Evolutionary conservation across 2,888 invertebrate species (phyloP).

Genomic region (Actias luna): DNA sequence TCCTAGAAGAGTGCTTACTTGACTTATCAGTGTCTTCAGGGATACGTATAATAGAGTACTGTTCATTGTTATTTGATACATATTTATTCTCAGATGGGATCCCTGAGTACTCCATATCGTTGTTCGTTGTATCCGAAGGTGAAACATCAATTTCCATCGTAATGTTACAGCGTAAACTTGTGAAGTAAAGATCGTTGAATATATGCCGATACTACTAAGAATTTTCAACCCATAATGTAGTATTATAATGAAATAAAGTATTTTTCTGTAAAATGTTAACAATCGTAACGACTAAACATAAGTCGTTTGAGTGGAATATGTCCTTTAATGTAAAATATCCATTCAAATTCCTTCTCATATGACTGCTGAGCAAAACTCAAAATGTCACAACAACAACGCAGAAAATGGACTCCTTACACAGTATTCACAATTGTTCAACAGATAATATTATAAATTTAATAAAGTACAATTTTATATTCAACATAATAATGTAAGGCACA

Average conservation of each 20-base stretch:
- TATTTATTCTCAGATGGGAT: conserved; percentile 68
- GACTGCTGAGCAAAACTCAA: conserved; percentile 54
- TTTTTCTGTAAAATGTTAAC: conserved; percentile 32
- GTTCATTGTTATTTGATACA: conserved; percentile 63
- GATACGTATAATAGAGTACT: conserved; percentile 72
- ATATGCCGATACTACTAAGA: conserved; percentile 70
- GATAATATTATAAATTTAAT: background rate
- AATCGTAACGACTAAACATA: conserved; percentile 44
- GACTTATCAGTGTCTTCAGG: conserved; percentile 80
- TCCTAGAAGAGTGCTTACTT: conserved; percentile 90
- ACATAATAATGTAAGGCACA: too few species aligned
- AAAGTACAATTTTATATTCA: too few species aligned
- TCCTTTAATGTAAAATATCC: conserved; percentile 35
- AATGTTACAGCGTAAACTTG: conserved; percentile 38
- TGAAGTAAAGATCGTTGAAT: conserved; percentile 53
- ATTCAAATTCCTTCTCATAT: conserved; percentile 43
- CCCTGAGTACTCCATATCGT: conserved; percentile 67
- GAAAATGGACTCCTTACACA: conserved; percentile 69
- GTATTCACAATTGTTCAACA: background rate
- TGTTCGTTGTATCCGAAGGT: conserved; percentile 50
- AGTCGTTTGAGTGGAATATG: conserved; percentile 23
- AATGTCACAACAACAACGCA: conserved; percentile 82
- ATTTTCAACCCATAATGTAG: conserved; percentile 72
- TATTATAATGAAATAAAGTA: conserved; percentile 35
- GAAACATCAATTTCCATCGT: conserved; percentile 74